A percentile compares a stretch with the other conserved stretches of the same genome.
These are phyloP conservation scores for Drymonia ruficornis DNA, from an alignment of 2,888 invertebrate species.

Conservation along the genomic window DNA sequence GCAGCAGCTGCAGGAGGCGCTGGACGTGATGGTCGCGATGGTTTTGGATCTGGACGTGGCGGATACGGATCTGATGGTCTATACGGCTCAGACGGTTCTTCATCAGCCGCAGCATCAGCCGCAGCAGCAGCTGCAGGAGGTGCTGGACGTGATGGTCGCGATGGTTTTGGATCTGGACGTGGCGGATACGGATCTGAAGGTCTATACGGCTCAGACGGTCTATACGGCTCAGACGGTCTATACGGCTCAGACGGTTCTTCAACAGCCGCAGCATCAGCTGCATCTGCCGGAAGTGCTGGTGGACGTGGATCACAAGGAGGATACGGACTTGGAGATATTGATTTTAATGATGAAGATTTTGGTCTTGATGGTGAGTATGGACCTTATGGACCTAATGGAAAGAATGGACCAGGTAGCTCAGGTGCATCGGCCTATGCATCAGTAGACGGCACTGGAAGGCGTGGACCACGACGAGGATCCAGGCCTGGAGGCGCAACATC, in stretches of 20 bases:
- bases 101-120: too few species aligned
- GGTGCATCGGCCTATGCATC: constrained; percentile 20
- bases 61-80: constrained; percentile 7
- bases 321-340: constrained; percentile 16
- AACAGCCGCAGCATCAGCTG: too few species aligned
- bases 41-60: not conserved
- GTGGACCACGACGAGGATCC: constrained; percentile 6
- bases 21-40: constrained; percentile 7
- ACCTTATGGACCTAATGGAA: constrained; percentile 8
- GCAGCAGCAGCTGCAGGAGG: too few species aligned
- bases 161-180: constrained; percentile 11
- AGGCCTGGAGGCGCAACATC: constrained; percentile 4
- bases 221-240: constrained; percentile 10
- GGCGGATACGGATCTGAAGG: not conserved
- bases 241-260: too few species aligned
- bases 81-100: too few species aligned
- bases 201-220: constrained; percentile 6
- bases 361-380: not conserved
- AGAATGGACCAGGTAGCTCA: constrained; percentile 13
- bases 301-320: constrained; percentile 12
- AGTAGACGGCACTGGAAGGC: constrained; percentile 8
- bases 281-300: too few species aligned
- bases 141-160: constrained; percentile 9
- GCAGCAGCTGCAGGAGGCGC: too few species aligned
- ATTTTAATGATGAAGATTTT: not conserved